Conservation (phyloP, 1,140 invertebrate species). For the Nephila pilipes region DNA sequence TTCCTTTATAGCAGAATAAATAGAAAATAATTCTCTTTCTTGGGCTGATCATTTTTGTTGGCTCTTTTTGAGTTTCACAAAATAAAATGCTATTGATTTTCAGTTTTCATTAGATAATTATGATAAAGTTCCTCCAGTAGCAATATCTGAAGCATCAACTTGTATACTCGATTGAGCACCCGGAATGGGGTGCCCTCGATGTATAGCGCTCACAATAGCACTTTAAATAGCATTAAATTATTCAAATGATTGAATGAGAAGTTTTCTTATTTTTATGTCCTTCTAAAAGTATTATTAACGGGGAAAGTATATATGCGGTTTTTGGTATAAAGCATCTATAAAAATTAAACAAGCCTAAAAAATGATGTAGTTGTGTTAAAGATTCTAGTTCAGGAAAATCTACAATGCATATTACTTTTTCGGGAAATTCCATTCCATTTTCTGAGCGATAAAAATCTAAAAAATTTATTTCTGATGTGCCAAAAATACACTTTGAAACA, state of each 20-base stretch:
- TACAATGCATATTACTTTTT: conserved; percentile 56
- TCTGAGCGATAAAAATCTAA: conserved; percentile 52
- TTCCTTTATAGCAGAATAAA: conserved; percentile 40
- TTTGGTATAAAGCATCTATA: conserved; percentile 78
- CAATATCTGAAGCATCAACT: not conserved
- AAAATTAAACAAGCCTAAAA: conserved; percentile 81
- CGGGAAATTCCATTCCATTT: conserved; percentile 55
- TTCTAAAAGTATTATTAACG: not conserved
- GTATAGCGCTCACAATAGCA: conserved; percentile 7
- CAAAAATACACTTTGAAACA: too few relatives aligned
- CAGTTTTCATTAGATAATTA: not conserved
- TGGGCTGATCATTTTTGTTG: conserved; percentile 77
- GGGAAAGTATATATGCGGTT: conserved; percentile 38
- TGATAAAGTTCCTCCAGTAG: too few relatives aligned
- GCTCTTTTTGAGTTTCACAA: conserved; percentile 6
- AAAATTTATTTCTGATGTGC: conserved; percentile 30
- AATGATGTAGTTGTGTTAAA: conserved; percentile 79
- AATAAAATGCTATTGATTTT: conserved; percentile 5
- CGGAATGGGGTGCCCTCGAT: not conserved
- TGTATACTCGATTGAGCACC: not conserved
- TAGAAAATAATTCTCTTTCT: too few relatives aligned
- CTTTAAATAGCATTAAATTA: not conserved
- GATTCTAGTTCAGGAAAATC: conserved; percentile 79
- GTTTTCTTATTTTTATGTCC: conserved; percentile 30
- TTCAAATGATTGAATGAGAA: not conserved